Evolutionary conservation across 2,797 vertebrate genomes (phyloP), one percentile per base, ranked within the genome.

Genomic region (Taenioides sp.): DNA sequence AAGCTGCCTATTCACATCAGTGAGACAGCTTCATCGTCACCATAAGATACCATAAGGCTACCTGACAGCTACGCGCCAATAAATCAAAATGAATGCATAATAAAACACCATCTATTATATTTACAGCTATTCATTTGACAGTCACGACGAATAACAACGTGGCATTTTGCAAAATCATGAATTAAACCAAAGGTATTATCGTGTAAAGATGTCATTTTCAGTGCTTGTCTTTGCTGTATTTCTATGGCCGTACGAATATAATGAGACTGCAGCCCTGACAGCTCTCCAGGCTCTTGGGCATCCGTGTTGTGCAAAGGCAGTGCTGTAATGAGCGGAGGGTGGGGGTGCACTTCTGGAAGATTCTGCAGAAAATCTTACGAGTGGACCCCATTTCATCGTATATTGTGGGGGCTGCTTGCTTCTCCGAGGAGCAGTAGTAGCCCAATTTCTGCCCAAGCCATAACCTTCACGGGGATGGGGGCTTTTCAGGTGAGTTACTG

Each of bases 291-390:
- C 70, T 57, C 73, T 82, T 75, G 69, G 77, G 84, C 77, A 79
- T 72, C 82, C 65, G 80, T 71, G 61, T 59, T 14, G 65, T 73
- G 64, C 64, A 49, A 65, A 67, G 65, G 70, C 77, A 78, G 76
- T 73, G 74, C 77, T 80, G 87, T 82, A 73, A 79, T 79, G 79
- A 81, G 78, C 64, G 70, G 77, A 81, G 82, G 86, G 88, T 82
- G 88, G 86, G 86, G 91, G 86, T 80, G 79, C 82, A 80, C 72
- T 90, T 91, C 90, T 92, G 78, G 92, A 92, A 90, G 88, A 88
- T 93, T 92, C 91, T 90, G 70, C 81, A 78, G 89, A 80, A 90
- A 65, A 88, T 91, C 86, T 86, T 73, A 73, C 58, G 72, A 87
- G 80, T 83, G 85, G 81, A 90, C 87, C 87, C 88, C 88, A 23